Percentiles rank a stretch among this genome's conserved stretches.
These are phyloP conservation scores for Baryphthengus martii DNA, from an alignment of 2,113 vertebrate species.

Conservation along the genomic window DNA sequence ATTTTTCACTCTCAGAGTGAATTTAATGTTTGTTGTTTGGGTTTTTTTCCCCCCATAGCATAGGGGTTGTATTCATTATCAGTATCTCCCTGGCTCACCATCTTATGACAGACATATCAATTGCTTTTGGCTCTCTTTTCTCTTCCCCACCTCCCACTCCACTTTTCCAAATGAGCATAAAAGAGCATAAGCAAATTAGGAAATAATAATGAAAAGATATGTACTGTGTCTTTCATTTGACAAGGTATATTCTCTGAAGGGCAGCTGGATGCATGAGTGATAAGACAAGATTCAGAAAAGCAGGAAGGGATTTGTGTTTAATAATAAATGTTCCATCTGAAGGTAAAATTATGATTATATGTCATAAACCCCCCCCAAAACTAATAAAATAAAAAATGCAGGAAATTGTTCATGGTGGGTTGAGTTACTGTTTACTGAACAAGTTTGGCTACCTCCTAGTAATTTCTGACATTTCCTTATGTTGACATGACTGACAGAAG, in stretches of 20 bases:
- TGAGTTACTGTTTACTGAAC: slow-evolving; percentile 4
- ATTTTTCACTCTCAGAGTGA: not conserved
- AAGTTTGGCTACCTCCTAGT: not conserved
- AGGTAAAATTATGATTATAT: slow-evolving; percentile 20
- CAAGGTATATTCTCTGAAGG: slow-evolving; percentile 35
- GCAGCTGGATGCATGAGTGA: not conserved
- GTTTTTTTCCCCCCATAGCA: not conserved
- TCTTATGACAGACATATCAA: not conserved
- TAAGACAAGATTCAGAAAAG: slow-evolving; percentile 23
- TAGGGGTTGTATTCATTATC: not conserved
- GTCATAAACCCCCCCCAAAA: not conserved
- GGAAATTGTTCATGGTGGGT: not conserved
- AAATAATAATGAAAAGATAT: slow-evolving; percentile 16
- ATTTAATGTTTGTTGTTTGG: not conserved
- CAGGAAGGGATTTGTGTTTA: slow-evolving; percentile 22
- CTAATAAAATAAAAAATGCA: slow-evolving; percentile 36
- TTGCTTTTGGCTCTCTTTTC: not conserved
- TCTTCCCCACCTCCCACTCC: not conserved
- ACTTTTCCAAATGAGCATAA: slow-evolving; percentile 16
- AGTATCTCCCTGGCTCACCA: not conserved
- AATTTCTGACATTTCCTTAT: slow-evolving; percentile 15
- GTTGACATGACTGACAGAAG: slow-evolving; percentile 1
- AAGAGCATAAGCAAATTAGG: slow-evolving; percentile 28
- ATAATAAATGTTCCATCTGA: slow-evolving; percentile 34
- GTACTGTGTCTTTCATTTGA: not conserved